Evolutionary conservation across 2,113 vertebrate genomes (phyloP), one percentile per base, ranked within the genome.

Genomic region (Indri indri): DNA sequence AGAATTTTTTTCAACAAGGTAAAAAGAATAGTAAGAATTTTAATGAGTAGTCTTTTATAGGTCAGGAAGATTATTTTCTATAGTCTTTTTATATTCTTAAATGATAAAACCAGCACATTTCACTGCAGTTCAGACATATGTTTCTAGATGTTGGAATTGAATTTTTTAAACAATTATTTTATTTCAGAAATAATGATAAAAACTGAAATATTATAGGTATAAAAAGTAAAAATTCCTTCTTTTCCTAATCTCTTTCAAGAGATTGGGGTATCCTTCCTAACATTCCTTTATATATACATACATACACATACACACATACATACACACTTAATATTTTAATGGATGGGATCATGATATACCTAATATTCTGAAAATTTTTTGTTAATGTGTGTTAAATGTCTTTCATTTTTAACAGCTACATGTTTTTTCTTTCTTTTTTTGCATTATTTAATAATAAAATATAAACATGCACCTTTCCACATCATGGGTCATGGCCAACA

Each of bases 401-500:
- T 85, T 1, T 68, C 54, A 79, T 85, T 85, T 94, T 79, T 80
- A 83, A 52, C 74, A 65, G 32, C 65, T 76, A 10, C 40, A 37
- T 42, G 40, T 3, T 42, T 42, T 42, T 42, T 42, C 40, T 42
- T 42, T 42, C 40, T 42, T 42, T 42, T 42, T 42, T 42, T 42
- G 40, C 5, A 42, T 42, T 42, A 42, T 42, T 42, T 42, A 91
- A 88, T 95, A 98, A 45, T 80, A 91, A 98, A 95, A 98, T 65
- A 97, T 0, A 82, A 79, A 92, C 71, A 87, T 79, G 84, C 84
- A 92, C 30, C 90, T 96, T 95, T 70, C 70, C 76, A 66, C 10
- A 96, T 99, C 99, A 99, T 0, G 99, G 99, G 98, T 99, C 98
- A 0, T 99, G 99, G 82, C 99, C 99, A 0, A 61, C 80, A 74